Base-by-base conservation (phyloP, 1,140 invertebrate genomes). In the Forficula auricularia region DNA sequence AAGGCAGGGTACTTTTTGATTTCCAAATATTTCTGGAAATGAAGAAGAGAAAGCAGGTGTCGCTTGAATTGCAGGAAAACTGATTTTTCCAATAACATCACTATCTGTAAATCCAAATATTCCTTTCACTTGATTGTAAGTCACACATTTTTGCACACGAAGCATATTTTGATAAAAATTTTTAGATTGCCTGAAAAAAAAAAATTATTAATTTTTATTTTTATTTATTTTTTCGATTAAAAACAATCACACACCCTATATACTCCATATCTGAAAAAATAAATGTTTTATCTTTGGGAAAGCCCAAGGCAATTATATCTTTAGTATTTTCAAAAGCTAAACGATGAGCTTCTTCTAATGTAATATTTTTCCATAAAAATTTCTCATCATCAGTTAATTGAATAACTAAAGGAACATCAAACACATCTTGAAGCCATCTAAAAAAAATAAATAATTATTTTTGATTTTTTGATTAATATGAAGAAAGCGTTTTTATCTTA, bases 321-420 rank as follows among this genome's bases (percentile, higher is more conserved):
- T 95, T 98, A 0, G 86, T 81, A 69, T 99, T 99, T 57, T 88
- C 81, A 45, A 75, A 68, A 0, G 88, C 79, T 56, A 97, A 68
- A 57, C 79, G 76, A 32, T 84, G 75, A 0, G 85, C 77, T 48
- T 96, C 81, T 54, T 98, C 92, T 15, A 97, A 55, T 46, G 77
- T 82, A 19, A 98, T 62, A 60, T 98, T 88, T 61, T 89, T 96
- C 95, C 95, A 99, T 52, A 98, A 70, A 20, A 79, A 88, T 59
- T 99, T 99, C 61, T 99, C 96, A 65, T 99, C 96, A 58, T 99
- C 96, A 1, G 95, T 98, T 47, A 99, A 61, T 60, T 99, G 91
- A 51, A 97, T 87, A 0, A 98, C 79, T 14, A 99, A 60, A 22
- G 95, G 95, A 36, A 98, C 90, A 67, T 98, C 73, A 61, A 99